These are phyloP conservation scores for Mormyrops boulengeri DNA, from an alignment of 2,797 vertebrate species.

Conservation along the genomic window DNA sequence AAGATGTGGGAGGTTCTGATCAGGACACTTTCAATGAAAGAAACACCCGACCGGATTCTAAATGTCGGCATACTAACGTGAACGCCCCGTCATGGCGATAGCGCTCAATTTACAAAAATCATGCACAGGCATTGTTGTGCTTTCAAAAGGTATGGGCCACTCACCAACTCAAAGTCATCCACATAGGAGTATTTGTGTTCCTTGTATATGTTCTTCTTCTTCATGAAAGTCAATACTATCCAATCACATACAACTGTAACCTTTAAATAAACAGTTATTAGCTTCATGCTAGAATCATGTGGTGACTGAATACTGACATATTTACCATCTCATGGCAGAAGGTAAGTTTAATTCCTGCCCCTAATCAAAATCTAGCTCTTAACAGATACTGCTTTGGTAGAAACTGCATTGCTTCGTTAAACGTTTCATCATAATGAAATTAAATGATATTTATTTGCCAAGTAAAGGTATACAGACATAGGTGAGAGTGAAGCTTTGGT, in stretches of 20 bases:
- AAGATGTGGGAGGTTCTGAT: not conserved
- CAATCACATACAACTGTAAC: conserved; percentile 73
- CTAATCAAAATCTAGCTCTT: not conserved
- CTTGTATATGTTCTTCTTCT: conserved; percentile 66
- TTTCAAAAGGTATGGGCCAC: conserved; percentile 7
- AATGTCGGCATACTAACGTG: not conserved
- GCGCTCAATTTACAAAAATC: not conserved
- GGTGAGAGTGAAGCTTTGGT: not conserved
- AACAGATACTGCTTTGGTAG: not conserved
- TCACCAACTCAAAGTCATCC: conserved; percentile 53
- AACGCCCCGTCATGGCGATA: not conserved
- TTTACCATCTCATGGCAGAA: not conserved
- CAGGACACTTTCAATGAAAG: not conserved
- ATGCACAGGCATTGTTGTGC: not conserved
- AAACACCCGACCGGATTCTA: not conserved
- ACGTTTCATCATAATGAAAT: not conserved
- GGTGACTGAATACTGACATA: not conserved
- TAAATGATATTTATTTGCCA: not conserved
- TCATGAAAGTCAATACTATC: conserved; percentile 69
- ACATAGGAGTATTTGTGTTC: conserved; percentile 77
- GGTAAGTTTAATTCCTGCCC: not conserved
- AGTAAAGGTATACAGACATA: not conserved
- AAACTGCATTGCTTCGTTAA: not conserved
- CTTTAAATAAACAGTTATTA: conserved; percentile 41
- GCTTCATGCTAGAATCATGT: not conserved